Base-by-base conservation (phyloP, 2,888 invertebrate species). In the Tiphia femorata region DNA sequence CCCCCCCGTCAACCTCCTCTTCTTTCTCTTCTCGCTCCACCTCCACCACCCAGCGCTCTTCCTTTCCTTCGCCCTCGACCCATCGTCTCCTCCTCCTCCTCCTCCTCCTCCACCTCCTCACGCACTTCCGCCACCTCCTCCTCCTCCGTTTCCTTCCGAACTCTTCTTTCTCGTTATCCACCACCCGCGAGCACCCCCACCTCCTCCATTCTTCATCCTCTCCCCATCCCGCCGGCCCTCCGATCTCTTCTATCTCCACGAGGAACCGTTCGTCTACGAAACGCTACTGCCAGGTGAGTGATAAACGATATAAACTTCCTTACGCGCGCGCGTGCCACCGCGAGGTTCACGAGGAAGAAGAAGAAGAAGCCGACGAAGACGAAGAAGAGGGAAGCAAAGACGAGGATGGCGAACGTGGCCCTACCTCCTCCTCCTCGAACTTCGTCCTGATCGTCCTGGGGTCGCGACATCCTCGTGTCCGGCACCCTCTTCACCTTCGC, bases 241-340 rank as follows among this genome's bases (percentile, higher is more conserved):
- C 37, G 49, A 49, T 49, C 49, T 58, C 60, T 56, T 61, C 58
- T 53, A 49, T 58, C 53, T 51, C 74, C 60, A 72, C 74, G 74
- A 68, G 63, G 73, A 69, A 74, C 64, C 67, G 67, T 62, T 65
- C 71, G 61, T 64, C 71, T 52, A 73, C 75, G 72, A 70, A 72
- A 58, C 60, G 64, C 64, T 66, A 56, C 63, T 67, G 67, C 72
- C 79, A 79, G 79, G 79, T 79, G 79, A 78, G 79, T 78, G 79
- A 79, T 77, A 74, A 79, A 74, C 77, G 73, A 77, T 75, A 75
- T 69, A 73, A 25, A 76, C 72, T 71, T 70, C 69, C 72, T 29
- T 12, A 14, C 33, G 33, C 33, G 33, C n/a, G 33, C n/a, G 33
- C 33, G 12, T 14, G 33, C 33, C 6, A n/a, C 12, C 12, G 3